Evolutionary conservation across 2,888 invertebrate genomes (phyloP).

Genomic region (Pegoplata infirma): DNA sequence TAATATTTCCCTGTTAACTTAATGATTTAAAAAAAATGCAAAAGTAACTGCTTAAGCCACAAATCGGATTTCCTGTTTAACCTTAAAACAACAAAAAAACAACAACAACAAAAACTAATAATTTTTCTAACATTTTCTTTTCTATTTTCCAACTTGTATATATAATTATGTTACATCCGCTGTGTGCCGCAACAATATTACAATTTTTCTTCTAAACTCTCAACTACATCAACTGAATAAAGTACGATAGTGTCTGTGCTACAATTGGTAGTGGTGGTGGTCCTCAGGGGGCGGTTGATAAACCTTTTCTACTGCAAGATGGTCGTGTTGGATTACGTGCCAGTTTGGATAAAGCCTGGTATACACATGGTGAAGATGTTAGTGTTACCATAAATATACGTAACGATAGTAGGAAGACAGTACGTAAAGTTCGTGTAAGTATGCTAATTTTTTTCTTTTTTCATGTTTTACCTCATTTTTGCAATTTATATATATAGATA

Average conservation of each 20-base stretch:
- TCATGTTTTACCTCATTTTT: neutral
- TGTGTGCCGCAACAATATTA: constrained; percentile 78
- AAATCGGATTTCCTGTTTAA: neutral
- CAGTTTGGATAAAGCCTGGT: constrained; percentile 88
- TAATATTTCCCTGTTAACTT: too few species aligned
- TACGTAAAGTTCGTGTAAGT: constrained; percentile 89
- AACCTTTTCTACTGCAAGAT: constrained; percentile 91
- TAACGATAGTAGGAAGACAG: constrained; percentile 91
- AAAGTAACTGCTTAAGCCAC: too few species aligned
- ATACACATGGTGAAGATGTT: constrained; percentile 90
- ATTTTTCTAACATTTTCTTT: neutral
- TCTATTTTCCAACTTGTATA: neutral
- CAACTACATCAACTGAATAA: neutral
- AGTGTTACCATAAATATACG: constrained; percentile 85
- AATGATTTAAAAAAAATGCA: too few species aligned
- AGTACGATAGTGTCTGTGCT: constrained; percentile 66
- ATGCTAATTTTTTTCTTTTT: neutral
- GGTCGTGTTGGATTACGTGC: constrained; percentile 89
- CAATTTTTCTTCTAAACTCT: constrained; percentile 73
- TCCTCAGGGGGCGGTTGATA: constrained; percentile 86
- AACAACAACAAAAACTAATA: too few species aligned
- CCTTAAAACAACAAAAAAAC: too few species aligned
- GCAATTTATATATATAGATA: neutral
- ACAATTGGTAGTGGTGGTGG: constrained; percentile 77
- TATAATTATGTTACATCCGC: neutral